Evolutionary conservation across 2,888 invertebrate species (phyloP).

Genomic region (Hymenopus coronatus): DNA sequence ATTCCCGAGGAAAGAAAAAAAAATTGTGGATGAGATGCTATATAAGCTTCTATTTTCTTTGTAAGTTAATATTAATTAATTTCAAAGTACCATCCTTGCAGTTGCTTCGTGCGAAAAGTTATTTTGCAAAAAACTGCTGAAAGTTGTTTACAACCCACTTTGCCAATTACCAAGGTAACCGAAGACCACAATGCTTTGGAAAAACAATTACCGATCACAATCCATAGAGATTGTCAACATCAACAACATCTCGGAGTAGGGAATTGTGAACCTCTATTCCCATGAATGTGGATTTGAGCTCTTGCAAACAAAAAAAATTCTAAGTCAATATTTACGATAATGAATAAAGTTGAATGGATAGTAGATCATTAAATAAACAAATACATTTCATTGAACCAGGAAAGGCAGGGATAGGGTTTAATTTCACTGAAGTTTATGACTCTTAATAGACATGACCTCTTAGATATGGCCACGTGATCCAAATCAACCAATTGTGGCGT

Average conservation of each 20-base stretch:
- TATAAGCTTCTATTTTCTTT: no score
- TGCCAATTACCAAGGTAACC: not conserved
- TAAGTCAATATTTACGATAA: no score
- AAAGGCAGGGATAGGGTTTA: not conserved
- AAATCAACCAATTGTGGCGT: slow-evolving; percentile 29
- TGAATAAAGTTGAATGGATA: no score
- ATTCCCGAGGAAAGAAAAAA: no score
- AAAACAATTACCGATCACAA: not conserved
- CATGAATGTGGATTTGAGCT: not conserved
- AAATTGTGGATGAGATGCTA: no score
- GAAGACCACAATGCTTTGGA: not conserved
- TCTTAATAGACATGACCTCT: slow-evolving; percentile 15
- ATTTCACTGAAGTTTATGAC: not conserved
- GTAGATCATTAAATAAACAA: no score
- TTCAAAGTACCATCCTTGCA: no score
- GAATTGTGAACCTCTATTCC: not conserved
- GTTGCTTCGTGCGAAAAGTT: no score
- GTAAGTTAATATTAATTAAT: no score
- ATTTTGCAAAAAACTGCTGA: not conserved
- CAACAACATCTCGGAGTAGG: not conserved
- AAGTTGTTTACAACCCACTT: slow-evolving; percentile 16
- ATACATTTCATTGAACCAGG: no score
- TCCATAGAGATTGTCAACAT: not conserved
- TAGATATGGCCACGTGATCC: slow-evolving; percentile 29
- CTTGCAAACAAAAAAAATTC: not conserved